A percentile compares a stretch with the other conserved stretches of the same genome.
Conservation (phyloP, 2,797 vertebrate genomes). For the Rhinoraja longicauda region DNA sequence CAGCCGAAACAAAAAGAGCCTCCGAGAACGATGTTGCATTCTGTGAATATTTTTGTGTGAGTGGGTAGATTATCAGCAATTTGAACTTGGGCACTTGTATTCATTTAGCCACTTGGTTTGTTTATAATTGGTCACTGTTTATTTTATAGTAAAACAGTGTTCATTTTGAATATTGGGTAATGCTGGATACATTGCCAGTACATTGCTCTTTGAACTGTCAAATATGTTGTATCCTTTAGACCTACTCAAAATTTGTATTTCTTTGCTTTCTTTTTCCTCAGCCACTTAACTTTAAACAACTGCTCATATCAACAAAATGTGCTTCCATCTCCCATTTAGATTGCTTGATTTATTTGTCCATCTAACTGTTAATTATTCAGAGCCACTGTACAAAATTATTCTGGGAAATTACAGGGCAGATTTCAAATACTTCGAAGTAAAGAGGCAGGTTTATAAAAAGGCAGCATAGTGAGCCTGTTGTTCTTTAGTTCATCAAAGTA, state of each 20-base stretch:
- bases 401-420: slow-evolving; percentile 28
- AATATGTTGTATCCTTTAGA: slow-evolving; percentile 24
- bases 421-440: slow-evolving; percentile 6
- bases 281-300: background rate
- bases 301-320: slow-evolving; percentile 23
- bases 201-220: slow-evolving; percentile 8
- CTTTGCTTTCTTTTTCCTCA: background rate
- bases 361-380: background rate
- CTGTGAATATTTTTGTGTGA: slow-evolving; percentile 63
- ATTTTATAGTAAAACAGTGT: slow-evolving; percentile 28
- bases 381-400: slow-evolving; percentile 2
- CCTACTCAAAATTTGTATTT: background rate
- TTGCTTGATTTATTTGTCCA: background rate
- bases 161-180: slow-evolving; percentile 12
- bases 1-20: slow-evolving; percentile 86
- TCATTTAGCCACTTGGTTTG: slow-evolving; percentile 31
- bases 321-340: slow-evolving; percentile 7
- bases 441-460: background rate
- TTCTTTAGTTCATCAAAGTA: background rate
- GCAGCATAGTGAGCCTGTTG: background rate
- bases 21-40: slow-evolving; percentile 92
- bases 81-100: slow-evolving; percentile 29
- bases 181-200: slow-evolving; percentile 19
- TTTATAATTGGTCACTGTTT: slow-evolving; percentile 32
- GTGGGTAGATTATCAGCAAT: background rate